Evolutionary conservation across 2,113 vertebrate genomes (phyloP), one percentile per base, ranked within the genome.

Genomic region (Pachypanchax playfairii): DNA sequence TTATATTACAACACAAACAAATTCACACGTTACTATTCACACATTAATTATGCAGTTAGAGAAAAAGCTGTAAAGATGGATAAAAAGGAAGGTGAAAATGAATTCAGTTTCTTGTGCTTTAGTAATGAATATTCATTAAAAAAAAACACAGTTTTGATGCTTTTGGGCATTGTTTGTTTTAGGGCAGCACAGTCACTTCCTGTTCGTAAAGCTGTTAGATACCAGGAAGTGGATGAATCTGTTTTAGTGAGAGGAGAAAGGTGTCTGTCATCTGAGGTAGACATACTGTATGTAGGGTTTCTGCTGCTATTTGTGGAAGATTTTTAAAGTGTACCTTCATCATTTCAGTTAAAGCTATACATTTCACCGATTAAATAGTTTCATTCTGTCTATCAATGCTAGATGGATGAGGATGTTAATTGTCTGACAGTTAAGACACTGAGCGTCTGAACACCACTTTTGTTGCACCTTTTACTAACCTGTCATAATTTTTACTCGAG

Each of bases 1-100:
- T 86, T 90, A 84, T 87, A 87, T 90, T 83, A 77, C 85, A 77
- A 84, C 85, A 87, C 82, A 90, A 92, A 91, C 91, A 92, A 83
- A 91, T 91, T 92, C 90, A 89, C 91, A 91, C 90, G 46, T 89
- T 77, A 73, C 76, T 52, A 59, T 86, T 86, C 80, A 69, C 90
- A 90, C 88, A 92, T 92, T 92, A 92, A 91, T 93, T 92, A 93
- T 92, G 90, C 91, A 91, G 87, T 87, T 84, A 87, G 73, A 89
- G 87, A 89, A 91, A 89, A 90, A 87, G 80, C 88, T 91, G 89
- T 83, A 87, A 90, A 81, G 83, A 78, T 85, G 83, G 73, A 88
- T 77, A 83, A 65, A 70, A 71, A 75, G 73, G 79, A 91, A 93
- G 92, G 92, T 92, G 92, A 92, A 91, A 93, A 92, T 92, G 87